Base-by-base conservation (phyloP, 2,888 invertebrate genomes). In the Drosophila picticornis region DNA sequence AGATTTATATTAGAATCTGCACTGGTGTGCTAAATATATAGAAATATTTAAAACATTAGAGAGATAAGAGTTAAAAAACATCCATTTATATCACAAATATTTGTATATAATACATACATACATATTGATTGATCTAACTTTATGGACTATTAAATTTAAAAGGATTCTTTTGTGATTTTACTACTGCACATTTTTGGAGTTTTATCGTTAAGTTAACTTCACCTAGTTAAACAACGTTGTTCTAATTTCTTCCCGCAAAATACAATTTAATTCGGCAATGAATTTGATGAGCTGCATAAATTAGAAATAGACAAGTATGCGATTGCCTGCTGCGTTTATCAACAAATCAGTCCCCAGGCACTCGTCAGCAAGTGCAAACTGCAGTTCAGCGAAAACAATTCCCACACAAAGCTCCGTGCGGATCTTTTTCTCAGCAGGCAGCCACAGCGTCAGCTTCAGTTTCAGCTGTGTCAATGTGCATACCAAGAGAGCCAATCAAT, bases 401-500 rank as follows among this genome's bases (percentile, higher is more conserved):
- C 84, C 84, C 84, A 84, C 84, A 81, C 73, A 80, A 67, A 68
- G 55, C 72, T 61, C 25, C 25, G 46, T 53, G 51, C 25, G 55
- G 61, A 52, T 56, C 51, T 58, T 51, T 77, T 77, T 68, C 74
- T 78, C 78, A 79, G 76, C 68, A 43, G 22, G 29, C 25, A 22
- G 34, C 16, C 29, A n/a, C 43, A 34, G 32, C 32, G 27, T 43
- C 60, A 58, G 60, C 76, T 57, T 27, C 34, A 75, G 67, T 52
- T 48, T 50, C 68, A 72, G 82, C 81, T 82, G 80, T 82, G 82
- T 82, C 82, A 82, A 80, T 82, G 80, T 81, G 84, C 83, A 83
- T 83, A 83, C 86, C 90, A 85, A 79, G 65, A 71, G 65, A 81
- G 81, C 87, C 89, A 90, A 90, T 92, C 92, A 91, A 92, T 91